These are phyloP conservation scores for Maconellicoccus hirsutus DNA, from an alignment of 1,140 invertebrate species.

Conservation along the genomic window DNA sequence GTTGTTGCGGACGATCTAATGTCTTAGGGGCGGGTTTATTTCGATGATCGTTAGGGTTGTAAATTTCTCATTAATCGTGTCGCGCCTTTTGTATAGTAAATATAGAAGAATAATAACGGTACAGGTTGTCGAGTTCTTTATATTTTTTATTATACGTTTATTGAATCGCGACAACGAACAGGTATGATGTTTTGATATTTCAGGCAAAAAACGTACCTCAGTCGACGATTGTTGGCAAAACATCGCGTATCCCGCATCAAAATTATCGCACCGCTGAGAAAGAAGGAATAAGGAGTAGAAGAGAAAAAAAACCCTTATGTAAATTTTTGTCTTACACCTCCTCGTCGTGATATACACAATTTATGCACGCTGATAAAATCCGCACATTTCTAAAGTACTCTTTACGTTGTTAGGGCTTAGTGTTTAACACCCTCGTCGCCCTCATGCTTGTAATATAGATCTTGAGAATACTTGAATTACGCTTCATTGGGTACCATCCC, in stretches of 20 bases:
- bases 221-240: neutral
- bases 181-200: neutral
- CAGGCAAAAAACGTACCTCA: no score
- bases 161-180: neutral
- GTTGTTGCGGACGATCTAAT: neutral
- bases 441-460: constrained; percentile 1
- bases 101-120: neutral
- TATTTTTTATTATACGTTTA: neutral
- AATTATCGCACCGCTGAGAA: neutral
- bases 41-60: neutral
- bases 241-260: neutral
- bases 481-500: neutral
- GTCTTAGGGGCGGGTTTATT: neutral
- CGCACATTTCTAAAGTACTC: neutral
- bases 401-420: constrained; percentile 3
- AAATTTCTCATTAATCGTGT: neutral
- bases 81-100: neutral
- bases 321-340: neutral
- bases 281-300: no score
- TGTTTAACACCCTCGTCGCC: neutral
- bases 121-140: neutral
- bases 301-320: constrained; percentile 7
- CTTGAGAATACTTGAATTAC: constrained; percentile 1
- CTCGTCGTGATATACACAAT: neutral
- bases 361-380: constrained; percentile 4